phyloP scores from a whole-genome alignment of 2,888 invertebrate species.

The Hemaris fuciformis region DNA sequence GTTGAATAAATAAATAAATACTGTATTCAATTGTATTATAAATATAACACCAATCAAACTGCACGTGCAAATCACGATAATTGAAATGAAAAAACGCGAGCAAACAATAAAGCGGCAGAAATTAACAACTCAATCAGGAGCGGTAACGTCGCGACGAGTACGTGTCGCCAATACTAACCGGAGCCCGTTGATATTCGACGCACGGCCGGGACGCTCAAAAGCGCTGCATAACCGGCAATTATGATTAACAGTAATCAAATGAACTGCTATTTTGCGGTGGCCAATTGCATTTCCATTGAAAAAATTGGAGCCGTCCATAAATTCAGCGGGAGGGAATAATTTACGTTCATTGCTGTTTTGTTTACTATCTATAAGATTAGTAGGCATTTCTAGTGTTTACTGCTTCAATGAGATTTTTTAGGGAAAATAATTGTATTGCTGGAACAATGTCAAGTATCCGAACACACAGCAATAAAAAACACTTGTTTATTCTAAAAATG shows the following conservation, averaged over 20 bases:
- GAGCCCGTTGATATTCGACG: constrained; percentile 9
- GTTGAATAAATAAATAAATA: too few relatives aligned
- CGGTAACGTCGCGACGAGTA: constrained; percentile 43
- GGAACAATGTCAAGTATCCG: too few relatives aligned
- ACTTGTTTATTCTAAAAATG: too few relatives aligned
- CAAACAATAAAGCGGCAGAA: constrained; percentile 20
- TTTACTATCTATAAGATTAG: too few relatives aligned
- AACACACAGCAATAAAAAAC: too few relatives aligned
- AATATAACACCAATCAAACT: background rate
- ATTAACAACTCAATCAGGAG: constrained; percentile 58
- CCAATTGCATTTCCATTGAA: constrained; percentile 4
- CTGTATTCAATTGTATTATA: too few relatives aligned
- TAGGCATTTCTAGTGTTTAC: too few relatives aligned
- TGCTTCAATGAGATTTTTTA: too few relatives aligned
- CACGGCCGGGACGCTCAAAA: constrained; percentile 7
- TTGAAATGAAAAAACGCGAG: constrained; percentile 6
- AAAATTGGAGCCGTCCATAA: background rate
- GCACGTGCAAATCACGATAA: background rate
- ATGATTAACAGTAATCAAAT: constrained; percentile 48
- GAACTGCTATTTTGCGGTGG: constrained; percentile 6
- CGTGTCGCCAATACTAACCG: constrained; percentile 38
- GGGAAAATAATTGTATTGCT: too few relatives aligned
- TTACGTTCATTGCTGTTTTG: too few relatives aligned
- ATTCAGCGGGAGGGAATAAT: background rate
- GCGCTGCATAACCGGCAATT: constrained; percentile 37